Percentiles rank a stretch among this genome's conserved stretches.
Conservation (phyloP, 2,113 vertebrate genomes). For the Dicaeum eximium region DNA sequence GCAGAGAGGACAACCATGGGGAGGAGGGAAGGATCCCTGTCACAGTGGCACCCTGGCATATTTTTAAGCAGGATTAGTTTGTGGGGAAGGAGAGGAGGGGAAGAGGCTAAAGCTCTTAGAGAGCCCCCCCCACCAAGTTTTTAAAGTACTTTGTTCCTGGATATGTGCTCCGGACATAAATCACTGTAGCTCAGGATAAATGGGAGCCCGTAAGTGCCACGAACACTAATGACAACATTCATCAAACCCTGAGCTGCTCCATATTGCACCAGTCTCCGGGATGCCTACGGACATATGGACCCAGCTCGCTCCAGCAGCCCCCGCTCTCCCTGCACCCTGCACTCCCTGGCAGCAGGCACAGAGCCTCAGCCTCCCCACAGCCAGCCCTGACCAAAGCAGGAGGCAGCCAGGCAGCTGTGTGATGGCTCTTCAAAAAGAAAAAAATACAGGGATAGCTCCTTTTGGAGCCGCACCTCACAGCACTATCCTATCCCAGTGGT, state of each 20-base stretch:
- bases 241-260: conserved; percentile 65
- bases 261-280: conserved; percentile 36
- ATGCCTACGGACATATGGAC: conserved; percentile 52
- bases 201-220: conserved; percentile 63
- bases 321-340: background rate
- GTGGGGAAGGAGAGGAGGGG: background rate
- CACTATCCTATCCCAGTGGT: background rate
- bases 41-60: rapidly evolving
- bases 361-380: background rate
- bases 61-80: background rate
- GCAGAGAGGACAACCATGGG: rapidly evolving
- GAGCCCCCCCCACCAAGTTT: background rate
- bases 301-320: conserved; percentile 43
- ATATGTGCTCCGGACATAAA: conserved; percentile 49
- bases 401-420: rapidly evolving
- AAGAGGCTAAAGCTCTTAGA: background rate
- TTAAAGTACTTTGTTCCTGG: conserved; percentile 43
- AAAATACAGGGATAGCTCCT: background rate
- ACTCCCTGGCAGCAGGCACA: background rate
- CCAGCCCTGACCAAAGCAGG: background rate
- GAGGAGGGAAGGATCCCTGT: background rate
- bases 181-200: conserved; percentile 69
- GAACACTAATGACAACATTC: conserved; percentile 71
- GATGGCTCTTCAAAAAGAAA: background rate
- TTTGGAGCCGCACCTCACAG: background rate